These are phyloP conservation scores for Hylyphantes graminicola DNA, from an alignment of 1,140 invertebrate genomes.

Conservation along the genomic window DNA sequence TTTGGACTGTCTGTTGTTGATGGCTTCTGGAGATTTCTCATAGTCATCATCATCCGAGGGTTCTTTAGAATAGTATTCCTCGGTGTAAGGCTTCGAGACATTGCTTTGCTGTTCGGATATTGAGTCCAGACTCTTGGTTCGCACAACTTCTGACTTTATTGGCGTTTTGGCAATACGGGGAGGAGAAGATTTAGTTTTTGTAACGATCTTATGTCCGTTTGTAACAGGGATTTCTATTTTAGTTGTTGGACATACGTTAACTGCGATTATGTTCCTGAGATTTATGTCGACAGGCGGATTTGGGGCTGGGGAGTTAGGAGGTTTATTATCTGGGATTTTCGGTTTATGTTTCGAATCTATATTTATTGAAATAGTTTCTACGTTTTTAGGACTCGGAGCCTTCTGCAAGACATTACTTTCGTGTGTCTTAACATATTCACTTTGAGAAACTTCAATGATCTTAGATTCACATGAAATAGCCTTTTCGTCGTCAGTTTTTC, in stretches of 20 bases:
- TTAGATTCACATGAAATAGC: too few species aligned
- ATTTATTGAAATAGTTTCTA: too few species aligned
- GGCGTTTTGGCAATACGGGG: too few species aligned
- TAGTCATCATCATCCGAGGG: neutral
- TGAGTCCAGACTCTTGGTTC: too few species aligned
- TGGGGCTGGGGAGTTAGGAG: neutral
- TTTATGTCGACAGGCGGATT: slow-evolving; percentile 6
- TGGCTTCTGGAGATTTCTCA: slow-evolving; percentile 11
- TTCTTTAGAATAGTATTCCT: neutral
- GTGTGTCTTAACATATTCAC: too few species aligned
- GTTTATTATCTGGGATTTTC: neutral
- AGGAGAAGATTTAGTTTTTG: too few species aligned
- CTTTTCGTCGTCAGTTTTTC: too few species aligned
- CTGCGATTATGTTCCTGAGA: slow-evolving; percentile 3
- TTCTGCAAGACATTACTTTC: too few species aligned
- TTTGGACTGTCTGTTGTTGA: slow-evolving; percentile 62
- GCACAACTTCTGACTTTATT: too few species aligned
- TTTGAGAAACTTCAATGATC: too few species aligned
- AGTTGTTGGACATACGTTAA: neutral
- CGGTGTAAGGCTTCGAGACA: neutral
- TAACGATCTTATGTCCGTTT: too few species aligned
- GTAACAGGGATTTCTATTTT: neutral
- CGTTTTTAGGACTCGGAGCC: too few species aligned
- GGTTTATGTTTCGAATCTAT: neutral
- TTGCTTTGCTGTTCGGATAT: neutral